phyloP scores from a whole-genome alignment of 1,140 invertebrate genomes.

The Diuraphis noxia region DNA sequence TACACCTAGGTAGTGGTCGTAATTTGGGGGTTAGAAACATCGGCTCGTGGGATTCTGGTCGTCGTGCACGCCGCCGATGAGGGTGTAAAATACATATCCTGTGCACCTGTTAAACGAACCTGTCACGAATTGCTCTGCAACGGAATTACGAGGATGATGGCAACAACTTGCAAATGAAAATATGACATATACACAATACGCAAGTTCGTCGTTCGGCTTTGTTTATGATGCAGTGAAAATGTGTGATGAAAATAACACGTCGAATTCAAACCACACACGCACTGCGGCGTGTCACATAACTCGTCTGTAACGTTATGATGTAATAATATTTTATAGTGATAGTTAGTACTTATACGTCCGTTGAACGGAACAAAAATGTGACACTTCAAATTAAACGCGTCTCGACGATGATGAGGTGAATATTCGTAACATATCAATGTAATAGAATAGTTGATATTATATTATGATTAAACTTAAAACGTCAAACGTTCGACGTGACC shows the following conservation, averaged over 20 bases:
- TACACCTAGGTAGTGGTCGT: not conserved
- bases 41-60: constrained; percentile 26
- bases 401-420: no score
- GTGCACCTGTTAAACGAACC: constrained; percentile 47
- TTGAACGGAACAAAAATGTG: no score
- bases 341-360: no score
- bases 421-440: no score
- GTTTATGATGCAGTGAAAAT: not conserved
- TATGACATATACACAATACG: not conserved
- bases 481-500: no score
- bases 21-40: constrained; percentile 12
- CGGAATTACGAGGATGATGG: not conserved
- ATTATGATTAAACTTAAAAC: no score
- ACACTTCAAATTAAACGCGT: no score
- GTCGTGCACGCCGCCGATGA: not conserved
- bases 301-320: not conserved
- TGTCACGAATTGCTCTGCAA: constrained; percentile 42
- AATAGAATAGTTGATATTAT: no score
- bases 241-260: not conserved
- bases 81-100: constrained; percentile 27
- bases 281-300: not conserved
- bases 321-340: no score
- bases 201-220: not conserved
- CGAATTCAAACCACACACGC: not conserved
- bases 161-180: not conserved